Base-by-base conservation (phyloP, 2,888 invertebrate species). In the Acleris literana region DNA sequence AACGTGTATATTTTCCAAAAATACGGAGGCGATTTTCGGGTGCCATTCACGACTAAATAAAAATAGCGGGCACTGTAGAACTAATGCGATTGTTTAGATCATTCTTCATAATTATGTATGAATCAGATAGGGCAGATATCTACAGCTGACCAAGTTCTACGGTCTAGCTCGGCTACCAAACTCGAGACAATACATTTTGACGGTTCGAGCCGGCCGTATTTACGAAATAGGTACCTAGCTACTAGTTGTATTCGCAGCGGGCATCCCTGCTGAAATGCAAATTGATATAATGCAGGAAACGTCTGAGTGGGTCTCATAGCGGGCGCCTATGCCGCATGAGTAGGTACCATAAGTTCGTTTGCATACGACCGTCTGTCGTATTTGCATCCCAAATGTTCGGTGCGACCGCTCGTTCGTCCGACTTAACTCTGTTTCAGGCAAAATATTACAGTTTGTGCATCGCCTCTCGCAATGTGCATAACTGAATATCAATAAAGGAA, bases 241-340 rank as follows among this genome's bases (percentile, higher is more conserved):
- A 17, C 16, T 51, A 63, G 56, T 39, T 25, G 43, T 68, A 55
- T 69, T 72, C 70, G 68, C 64, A 61, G 69, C 71, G 72, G 70
- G 68, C 78, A 76, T 77, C 77, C 79, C 84, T 85, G 81, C 86
- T 90, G 90, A 90, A 92, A 92, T 92, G 90, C 92, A 92, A 92
- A 92, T 92, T 88, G 86, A 87, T 90, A 90, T 92, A 92, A 91
- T 89, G 91, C 91, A 91, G 92, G 92, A 92, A 92, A 88, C 92
- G 92, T 92, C 91, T 92, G 92, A 91, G 91, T 90, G 90, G 90
- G 83, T 86, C 91, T 92, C 90, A 89, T 90, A 90, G 87, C 90
- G 86, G 85, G 83, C 81, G 86, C 83, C 90, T 86, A 85, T 85
- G 86, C 91, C 85, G 83, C 90, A 88, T 87, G 86, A 89, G 87